Conservation (phyloP, 2,797 vertebrate genomes). For the Sardinella longiceps region DNA sequence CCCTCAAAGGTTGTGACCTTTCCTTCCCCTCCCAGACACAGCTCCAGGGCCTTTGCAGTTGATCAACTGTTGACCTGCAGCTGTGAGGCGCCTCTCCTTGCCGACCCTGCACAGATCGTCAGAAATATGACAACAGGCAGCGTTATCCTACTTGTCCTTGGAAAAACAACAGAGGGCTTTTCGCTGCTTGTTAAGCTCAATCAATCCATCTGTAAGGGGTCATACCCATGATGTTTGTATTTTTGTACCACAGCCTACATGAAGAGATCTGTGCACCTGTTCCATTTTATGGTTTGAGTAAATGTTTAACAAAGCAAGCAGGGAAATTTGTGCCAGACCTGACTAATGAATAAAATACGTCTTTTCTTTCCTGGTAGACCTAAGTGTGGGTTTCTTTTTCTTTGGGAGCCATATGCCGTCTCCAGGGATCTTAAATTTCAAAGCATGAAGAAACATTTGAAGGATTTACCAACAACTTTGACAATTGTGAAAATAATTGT, state of each 20-base stretch:
- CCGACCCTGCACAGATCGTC: constrained; percentile 56
- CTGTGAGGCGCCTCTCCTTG: constrained; percentile 59
- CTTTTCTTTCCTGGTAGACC: neutral
- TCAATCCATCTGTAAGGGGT: neutral
- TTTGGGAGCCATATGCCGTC: neutral
- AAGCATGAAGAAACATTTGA: neutral
- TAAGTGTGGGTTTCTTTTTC: neutral
- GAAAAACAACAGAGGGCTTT: constrained; percentile 48
- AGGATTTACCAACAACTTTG: neutral
- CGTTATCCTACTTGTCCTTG: constrained; percentile 40
- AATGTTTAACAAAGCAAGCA: constrained; percentile 70
- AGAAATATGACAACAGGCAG: constrained; percentile 67
- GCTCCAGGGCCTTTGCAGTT: constrained; percentile 69
- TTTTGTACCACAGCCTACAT: neutral
- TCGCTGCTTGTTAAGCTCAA: neutral
- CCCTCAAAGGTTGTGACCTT: constrained; percentile 66
- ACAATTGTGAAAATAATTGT: neutral
- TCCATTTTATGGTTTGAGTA: constrained; percentile 54
- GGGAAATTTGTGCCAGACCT: constrained; percentile 43
- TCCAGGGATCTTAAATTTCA: neutral
- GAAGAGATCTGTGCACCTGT: neutral
- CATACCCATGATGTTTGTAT: constrained; percentile 6
- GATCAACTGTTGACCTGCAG: constrained; percentile 75
- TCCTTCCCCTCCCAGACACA: constrained; percentile 50
- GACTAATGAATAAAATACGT: neutral